phyloP scores from a whole-genome alignment of 30 jellyfish, hydroid and myxozoan genomes.

The Aurelia sp. region DNA sequence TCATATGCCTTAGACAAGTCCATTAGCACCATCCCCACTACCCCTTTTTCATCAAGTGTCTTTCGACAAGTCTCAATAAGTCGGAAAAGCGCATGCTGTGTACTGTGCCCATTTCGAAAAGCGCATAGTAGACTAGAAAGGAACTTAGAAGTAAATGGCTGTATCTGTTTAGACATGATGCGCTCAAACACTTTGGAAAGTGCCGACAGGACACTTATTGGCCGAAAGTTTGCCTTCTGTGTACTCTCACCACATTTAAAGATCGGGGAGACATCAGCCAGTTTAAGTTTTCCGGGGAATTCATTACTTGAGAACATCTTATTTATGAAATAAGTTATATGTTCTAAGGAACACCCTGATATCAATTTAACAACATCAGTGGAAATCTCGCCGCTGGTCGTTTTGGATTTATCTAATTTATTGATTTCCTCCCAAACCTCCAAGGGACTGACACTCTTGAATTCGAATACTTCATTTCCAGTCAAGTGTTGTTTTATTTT shows the following conservation, averaged over 20 bases:
- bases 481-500: neutral
- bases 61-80: constrained; percentile 9
- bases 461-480: neutral
- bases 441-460: neutral
- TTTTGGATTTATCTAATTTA: neutral
- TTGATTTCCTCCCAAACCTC: constrained; percentile 3
- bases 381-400: constrained; percentile 1
- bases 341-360: constrained; percentile 3
- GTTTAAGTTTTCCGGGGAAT: too few species aligned
- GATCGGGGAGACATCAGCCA: constrained; percentile 2
- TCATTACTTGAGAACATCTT: neutral
- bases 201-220: constrained; percentile 47
- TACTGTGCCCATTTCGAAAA: constrained; percentile 18
- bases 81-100: constrained; percentile 37
- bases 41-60: constrained; percentile 1
- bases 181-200: constrained; percentile 29
- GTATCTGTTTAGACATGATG: constrained; percentile 24
- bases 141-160: constrained; percentile 14
- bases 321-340: constrained; percentile 3
- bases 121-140: constrained; percentile 20
- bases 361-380: neutral
- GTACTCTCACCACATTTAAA: constrained; percentile 21
- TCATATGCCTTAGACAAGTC: constrained; percentile 47
- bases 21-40: constrained; percentile 55
- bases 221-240: constrained; percentile 29